Evolutionary conservation across 2,113 vertebrate genomes (phyloP), one percentile per base, ranked within the genome.

Genomic region (Chamaea fasciata): DNA sequence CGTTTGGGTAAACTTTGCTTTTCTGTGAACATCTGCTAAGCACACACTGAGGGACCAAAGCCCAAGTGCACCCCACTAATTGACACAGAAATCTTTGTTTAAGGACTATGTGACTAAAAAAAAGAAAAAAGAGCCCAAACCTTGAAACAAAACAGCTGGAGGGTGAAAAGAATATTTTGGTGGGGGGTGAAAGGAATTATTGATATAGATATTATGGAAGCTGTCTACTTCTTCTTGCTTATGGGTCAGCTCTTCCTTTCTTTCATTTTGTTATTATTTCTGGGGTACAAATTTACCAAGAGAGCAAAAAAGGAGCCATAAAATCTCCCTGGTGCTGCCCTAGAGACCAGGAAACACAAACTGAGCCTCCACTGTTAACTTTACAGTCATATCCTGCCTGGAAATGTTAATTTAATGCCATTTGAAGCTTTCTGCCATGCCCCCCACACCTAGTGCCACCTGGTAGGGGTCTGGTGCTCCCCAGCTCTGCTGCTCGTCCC

Each of bases 1-100:
- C 92, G 96, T 95, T 97, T 96, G 97, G 97, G 97, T 97, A 98
- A 98, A 98, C 97, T 97, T 94, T 97, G 87, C 93, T 90, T 94
- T 96, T 94, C 83, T 82, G 70, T 24, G 94, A 97, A 97, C 97
- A 98, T 97, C 96, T 98, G 96, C 94, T 97, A 79, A 92, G 82
- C 94, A 97, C 91, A 92, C 92, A 26, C 74, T 69, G 89, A 88
- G 91, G 94, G 92, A 95, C 71, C 68, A 67, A 87, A 96, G 90
- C 76, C 83, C 80, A 93, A 92, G 86, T 5, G 53, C 60, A 39
- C 91, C 95, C 81, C 60, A 23, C 35, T 87, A 95, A 92, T 71
- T 85, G 87, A 94, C 85, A 81, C 41, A 90, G 71, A 90, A 92
- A 86, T 64, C 87, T 90, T 84, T 92, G 70, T 89, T 94, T 77